phyloP scores from a whole-genome alignment of 2,797 vertebrate species.

The Sebastiscus albofasciatus region DNA sequence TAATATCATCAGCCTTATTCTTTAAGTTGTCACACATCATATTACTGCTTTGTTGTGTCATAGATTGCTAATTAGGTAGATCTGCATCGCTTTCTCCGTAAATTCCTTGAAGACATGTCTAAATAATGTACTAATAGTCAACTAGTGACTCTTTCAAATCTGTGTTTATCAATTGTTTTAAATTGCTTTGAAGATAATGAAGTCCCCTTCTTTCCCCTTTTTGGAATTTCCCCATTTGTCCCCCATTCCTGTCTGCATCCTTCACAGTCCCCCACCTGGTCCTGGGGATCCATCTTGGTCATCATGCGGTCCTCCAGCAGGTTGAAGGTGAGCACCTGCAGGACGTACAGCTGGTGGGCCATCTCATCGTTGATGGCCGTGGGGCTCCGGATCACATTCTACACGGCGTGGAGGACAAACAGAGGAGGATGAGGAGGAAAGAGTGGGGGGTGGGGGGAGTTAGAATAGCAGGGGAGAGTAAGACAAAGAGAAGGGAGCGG shows the following conservation, averaged over 20 bases:
- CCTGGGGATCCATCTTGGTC: conserved; percentile 99
- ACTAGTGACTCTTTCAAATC: not conserved
- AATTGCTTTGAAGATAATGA: not conserved
- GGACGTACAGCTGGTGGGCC: conserved; percentile 97
- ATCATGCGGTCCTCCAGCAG: conserved; percentile 98
- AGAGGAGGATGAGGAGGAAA: not conserved
- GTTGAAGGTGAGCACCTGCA: conserved; percentile 98
- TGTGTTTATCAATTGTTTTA: not conserved
- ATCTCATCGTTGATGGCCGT: conserved; percentile 96
- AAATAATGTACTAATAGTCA: not conserved
- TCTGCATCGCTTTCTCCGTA: not conserved
- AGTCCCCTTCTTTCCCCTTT: not conserved
- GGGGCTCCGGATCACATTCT: conserved; percentile 87
- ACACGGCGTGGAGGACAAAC: not conserved
- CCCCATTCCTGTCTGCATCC: not conserved
- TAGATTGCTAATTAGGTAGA: not conserved
- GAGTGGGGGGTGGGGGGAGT: not conserved
- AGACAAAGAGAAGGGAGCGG: not conserved
- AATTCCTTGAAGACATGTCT: not conserved
- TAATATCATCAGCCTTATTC: not conserved
- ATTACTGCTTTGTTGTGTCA: not conserved
- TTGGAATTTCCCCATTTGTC: not conserved
- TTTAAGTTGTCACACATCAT: not conserved
- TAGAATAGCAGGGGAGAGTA: not conserved
- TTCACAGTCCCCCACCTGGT: conserved; percentile 86